These are phyloP conservation scores for Polypedilum vanderplanki DNA, from an alignment of 1,140 invertebrate genomes.

Conservation along the genomic window DNA sequence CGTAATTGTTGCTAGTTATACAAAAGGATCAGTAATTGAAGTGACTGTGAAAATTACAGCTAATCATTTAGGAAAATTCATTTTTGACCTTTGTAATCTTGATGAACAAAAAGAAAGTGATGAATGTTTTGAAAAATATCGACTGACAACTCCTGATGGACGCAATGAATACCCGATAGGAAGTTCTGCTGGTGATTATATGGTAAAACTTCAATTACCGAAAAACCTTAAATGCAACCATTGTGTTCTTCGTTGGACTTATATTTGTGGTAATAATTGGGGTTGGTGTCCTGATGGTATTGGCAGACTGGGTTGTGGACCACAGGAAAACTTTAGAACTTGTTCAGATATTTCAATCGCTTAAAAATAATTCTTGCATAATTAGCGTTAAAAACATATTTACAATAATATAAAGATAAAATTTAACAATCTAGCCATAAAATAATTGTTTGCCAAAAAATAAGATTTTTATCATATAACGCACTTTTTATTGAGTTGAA, in stretches of 20 bases:
- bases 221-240: slow-evolving; percentile 51
- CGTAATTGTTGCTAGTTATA: slow-evolving; percentile 47
- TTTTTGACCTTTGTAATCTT: slow-evolving; percentile 52
- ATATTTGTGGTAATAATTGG: slow-evolving; percentile 53
- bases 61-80: slow-evolving; percentile 51
- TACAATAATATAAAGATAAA: no score
- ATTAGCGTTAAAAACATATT: no score
- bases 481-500: no score
- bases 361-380: no score
- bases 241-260: slow-evolving; percentile 64
- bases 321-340: slow-evolving; percentile 59
- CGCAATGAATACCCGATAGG: slow-evolving; percentile 37
- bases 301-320: slow-evolving; percentile 50
- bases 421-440: no score
- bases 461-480: no score
- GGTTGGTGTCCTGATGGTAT: slow-evolving; percentile 46
- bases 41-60: slow-evolving; percentile 47
- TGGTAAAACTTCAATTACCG: slow-evolving; percentile 47
- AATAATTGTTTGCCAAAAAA: no score
- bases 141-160: slow-evolving; percentile 47
- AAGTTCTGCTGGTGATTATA: slow-evolving; percentile 37
- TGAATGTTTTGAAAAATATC: slow-evolving; percentile 50
- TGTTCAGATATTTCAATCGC: slow-evolving; percentile 61
- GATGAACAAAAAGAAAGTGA: slow-evolving; percentile 48
- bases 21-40: slow-evolving; percentile 39